Base-by-base conservation (phyloP, 2,113 vertebrate species). In the Rhinichthys klamathensis region DNA sequence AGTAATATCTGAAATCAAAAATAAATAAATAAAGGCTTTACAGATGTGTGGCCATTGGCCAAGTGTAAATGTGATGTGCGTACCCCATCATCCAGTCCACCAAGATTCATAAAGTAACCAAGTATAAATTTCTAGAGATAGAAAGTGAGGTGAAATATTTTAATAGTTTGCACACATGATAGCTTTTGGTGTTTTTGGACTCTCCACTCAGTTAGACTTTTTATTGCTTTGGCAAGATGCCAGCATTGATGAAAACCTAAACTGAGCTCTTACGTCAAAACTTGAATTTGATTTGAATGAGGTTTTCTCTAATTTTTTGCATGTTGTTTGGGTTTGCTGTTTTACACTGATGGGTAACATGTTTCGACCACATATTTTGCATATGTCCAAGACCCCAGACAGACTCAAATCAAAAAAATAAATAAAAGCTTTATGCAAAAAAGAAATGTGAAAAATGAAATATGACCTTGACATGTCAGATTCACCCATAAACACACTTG, bases 281-380 rank as follows among this genome's bases (percentile, higher is more conserved):
- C 1, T 23, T 75, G 21, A 30, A 49, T 58, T 32, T 23, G 3
- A 74, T 58, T 41, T 82, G 49, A 25, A n/a, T 56, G 11, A 65
- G 23, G 27, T 84, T 70, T 2, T 49, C 11, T 6, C 11, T 75
- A 0, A 4, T n/a, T 4, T n/a, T 70, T 77, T 80, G 25, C 7
- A 15, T 41, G 16, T 35, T 38, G 13, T 70, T 58, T 83, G 16
- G 51, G 18, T 80, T 25, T 54, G 21, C 9, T 46, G 25, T 54
- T 30, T 13, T 67, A 72, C 21, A 38, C 73, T 18, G 41, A 56
- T 9, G 0, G 51, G 32, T 46, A 23, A 51, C 46, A 11, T 84
- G 44, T 84, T 78, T 85, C 27, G 25, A 9, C 85, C 69, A 49
- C 56, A 86, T 46, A 25, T 77, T 83, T 78, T 86, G 72, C 63